Conservation (phyloP, 1,140 invertebrate genomes). For the Plectrocnemia conspersa region DNA sequence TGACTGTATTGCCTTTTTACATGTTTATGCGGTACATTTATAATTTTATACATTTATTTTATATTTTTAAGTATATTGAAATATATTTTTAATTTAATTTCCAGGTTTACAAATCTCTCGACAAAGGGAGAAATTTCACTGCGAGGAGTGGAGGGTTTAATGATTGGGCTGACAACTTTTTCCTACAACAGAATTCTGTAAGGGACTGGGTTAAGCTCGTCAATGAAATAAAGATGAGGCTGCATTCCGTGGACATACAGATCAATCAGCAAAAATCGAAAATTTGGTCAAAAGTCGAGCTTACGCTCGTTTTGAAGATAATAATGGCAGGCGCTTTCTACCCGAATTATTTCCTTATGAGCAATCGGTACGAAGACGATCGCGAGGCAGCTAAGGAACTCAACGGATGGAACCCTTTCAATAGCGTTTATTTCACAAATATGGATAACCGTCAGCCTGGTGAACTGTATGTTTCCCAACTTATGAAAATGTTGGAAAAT, state of each 20-base stretch:
- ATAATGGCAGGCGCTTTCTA: slow-evolving; percentile 81
- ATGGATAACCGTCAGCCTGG: slow-evolving; percentile 68
- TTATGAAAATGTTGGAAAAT: slow-evolving; percentile 53
- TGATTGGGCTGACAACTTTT: slow-evolving; percentile 68
- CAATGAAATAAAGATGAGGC: slow-evolving; percentile 61
- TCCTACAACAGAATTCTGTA: slow-evolving; percentile 67
- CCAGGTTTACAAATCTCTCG: slow-evolving; percentile 20
- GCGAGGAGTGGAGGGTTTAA: slow-evolving; percentile 45
- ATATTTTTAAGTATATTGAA: slow-evolving; percentile 20
- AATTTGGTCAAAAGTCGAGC: slow-evolving; percentile 48
- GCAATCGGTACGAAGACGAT: slow-evolving; percentile 54
- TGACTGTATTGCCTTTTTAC: slow-evolving; percentile 77
- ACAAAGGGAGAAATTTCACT: slow-evolving; percentile 7
- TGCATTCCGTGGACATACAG: slow-evolving; percentile 55
- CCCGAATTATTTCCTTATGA: slow-evolving; percentile 80
- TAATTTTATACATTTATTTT: slow-evolving; percentile 24
- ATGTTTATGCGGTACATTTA: slow-evolving; percentile 67
- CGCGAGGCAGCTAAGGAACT: slow-evolving; percentile 52
- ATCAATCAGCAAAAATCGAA: slow-evolving; percentile 36
- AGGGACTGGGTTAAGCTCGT: slow-evolving; percentile 69
- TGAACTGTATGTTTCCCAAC: slow-evolving; percentile 59
- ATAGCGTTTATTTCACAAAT: slow-evolving; percentile 67
- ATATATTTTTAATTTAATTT: slow-evolving; percentile 2
- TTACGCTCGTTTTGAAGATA: slow-evolving; percentile 63
- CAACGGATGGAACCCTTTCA: slow-evolving; percentile 66